Evolutionary conservation across 2,888 invertebrate species (phyloP).

Genomic region (Exephanes ischioxanthus): DNA sequence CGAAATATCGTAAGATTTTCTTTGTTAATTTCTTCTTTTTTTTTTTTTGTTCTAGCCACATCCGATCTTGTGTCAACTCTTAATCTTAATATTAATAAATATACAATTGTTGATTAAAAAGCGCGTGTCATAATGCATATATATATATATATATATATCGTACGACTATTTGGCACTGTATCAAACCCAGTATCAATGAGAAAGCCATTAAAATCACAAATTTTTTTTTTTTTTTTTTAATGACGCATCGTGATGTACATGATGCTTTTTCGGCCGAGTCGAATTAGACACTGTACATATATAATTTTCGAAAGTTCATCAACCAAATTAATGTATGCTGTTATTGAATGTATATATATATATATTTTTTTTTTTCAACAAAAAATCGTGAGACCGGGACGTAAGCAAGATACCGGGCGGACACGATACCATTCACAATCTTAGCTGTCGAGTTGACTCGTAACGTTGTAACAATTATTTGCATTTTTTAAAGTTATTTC

Average conservation of each 20-base stretch:
- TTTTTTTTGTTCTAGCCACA: conserved; percentile 39
- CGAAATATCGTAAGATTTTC: conserved; percentile 48
- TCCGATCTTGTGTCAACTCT: conserved; percentile 51
- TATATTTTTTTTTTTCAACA: neutral
- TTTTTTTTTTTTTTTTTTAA: neutral
- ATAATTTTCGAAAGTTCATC: conserved; percentile 40
- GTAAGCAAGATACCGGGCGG: conserved; percentile 63
- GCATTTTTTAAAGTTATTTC: conserved; percentile 36
- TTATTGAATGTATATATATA: neutral
- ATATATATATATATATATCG: conserved; percentile 34
- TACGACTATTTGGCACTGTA: conserved; percentile 77
- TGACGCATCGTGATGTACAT: conserved; percentile 22
- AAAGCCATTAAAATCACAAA: conserved; percentile 30
- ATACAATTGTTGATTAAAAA: conserved; percentile 66
- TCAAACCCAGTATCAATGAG: conserved; percentile 74
- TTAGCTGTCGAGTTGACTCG: conserved; percentile 32
- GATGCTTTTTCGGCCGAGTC: conserved; percentile 26
- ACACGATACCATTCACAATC: conserved; percentile 55
- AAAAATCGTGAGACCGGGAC: conserved; percentile 29
- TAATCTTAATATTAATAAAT: conserved; percentile 66
- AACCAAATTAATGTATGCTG: conserved; percentile 15
- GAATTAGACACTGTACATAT: conserved; percentile 39
- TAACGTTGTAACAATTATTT: conserved; percentile 39
- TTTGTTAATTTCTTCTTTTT: neutral
- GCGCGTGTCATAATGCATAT: conserved; percentile 58